Evolutionary conservation across 1,140 invertebrate genomes (phyloP), one percentile per base, ranked within the genome.

Genomic region (Galendromus occidentalis): DNA sequence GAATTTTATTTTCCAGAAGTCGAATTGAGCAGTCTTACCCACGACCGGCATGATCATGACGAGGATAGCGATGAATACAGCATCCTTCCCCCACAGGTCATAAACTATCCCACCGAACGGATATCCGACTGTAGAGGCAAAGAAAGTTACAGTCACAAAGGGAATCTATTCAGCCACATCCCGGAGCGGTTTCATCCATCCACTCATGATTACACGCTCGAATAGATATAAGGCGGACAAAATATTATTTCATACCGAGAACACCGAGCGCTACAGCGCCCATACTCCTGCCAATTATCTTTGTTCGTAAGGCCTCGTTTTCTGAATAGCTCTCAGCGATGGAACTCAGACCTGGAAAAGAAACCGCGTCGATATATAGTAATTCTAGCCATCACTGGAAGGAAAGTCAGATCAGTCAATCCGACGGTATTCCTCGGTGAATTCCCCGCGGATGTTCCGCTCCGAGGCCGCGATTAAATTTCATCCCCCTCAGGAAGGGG

Each of bases 11-110:
- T n/a, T n/a, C n/a, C n/a, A 39, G 33, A 39, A 6, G 33, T 39
- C 4, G 9, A 39, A 39, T 39, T 9, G 33, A 9, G n/a, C n/a
- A n/a, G n/a, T n/a, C 51, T 59, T 22, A 59, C 51, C 33, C 22
- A 59, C 25, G 12, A 59, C 51, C 17, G 51, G 51, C 33, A 59
- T n/a, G 2, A 59, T 59, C 51, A 59, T 59, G 51, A 59, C 25
- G 14, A 59, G 33, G 17, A 59, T 25, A 22, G n/a, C 51, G 22
- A 59, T 59, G 51, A 59, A 59, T 6, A 59, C 51, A 4, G 51
- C 51, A 22, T 59, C 1, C 22, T 59, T 59, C 22, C 51, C 51
- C 17, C 25, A 33, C 2, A 59, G 51, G 33, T 59, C 14, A 59
- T 59, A 59, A 1, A 22, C 25, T 4, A 59, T 59, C 33, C 51